phyloP scores from a whole-genome alignment of 2,888 invertebrate species.

The Spatulosminthurus flaviceps region DNA sequence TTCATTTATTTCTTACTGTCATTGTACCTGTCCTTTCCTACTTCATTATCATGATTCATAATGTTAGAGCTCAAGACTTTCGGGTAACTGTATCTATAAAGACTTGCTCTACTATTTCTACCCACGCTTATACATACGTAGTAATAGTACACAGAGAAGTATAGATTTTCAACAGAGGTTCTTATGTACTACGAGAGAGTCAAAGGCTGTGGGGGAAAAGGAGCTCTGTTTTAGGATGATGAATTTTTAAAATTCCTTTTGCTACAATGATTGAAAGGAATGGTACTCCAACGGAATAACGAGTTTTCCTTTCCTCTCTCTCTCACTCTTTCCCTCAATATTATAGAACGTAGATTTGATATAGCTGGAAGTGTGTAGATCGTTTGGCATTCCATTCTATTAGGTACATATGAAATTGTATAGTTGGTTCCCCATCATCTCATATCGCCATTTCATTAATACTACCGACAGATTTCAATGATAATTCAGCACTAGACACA shows the following conservation, averaged over 20 bases:
- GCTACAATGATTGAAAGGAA: constrained; percentile 32
- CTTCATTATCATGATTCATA: constrained; percentile 33
- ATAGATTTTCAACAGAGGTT: no score
- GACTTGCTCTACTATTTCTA: no score
- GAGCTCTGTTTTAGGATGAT: constrained; percentile 21
- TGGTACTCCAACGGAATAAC: constrained; percentile 11
- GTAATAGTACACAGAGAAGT: no score
- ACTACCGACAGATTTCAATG: constrained; percentile 3
- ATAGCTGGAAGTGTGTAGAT: no score
- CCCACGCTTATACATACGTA: no score
- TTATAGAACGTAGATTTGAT: no score
- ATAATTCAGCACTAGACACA: neutral
- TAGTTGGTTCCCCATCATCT: neutral
- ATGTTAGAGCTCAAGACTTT: neutral
- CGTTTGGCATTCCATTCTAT: neutral
- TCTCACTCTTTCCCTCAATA: constrained; percentile 3
- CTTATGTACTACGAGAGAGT: neutral
- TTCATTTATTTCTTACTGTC: constrained; percentile 35
- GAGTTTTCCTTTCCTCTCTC: constrained; percentile 4
- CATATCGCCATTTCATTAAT: constrained; percentile 10
- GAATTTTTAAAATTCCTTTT: constrained; percentile 32
- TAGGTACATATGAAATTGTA: neutral
- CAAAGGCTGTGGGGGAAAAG: neutral
- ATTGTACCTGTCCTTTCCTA: constrained; percentile 33
- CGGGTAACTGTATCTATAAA: neutral